Conservation (phyloP, 2,888 invertebrate genomes). For the Aphrophora alni region DNA sequence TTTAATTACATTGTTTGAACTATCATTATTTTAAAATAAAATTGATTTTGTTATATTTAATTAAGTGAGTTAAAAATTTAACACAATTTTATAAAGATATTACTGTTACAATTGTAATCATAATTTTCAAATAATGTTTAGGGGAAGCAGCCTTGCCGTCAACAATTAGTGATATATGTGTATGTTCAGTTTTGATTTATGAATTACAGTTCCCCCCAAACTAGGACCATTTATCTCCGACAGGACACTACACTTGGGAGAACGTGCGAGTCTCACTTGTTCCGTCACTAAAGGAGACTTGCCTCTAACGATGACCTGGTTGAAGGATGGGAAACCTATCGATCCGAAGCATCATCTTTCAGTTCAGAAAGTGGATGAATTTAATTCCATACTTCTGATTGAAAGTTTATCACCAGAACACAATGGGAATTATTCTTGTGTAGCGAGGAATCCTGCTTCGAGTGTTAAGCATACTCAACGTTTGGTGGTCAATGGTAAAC, state of each 20-base stretch:
- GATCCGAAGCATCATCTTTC: conserved; percentile 63
- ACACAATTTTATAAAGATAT: too few species aligned
- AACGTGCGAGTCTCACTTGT: conserved; percentile 75
- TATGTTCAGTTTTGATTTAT: not conserved
- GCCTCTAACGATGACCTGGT: conserved; percentile 78
- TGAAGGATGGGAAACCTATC: conserved; percentile 73
- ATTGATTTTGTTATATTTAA: too few species aligned
- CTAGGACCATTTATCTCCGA: conserved; percentile 76
- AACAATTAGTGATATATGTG: not conserved
- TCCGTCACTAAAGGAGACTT: conserved; percentile 78
- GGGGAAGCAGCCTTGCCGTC: too few species aligned
- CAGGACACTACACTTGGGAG: conserved; percentile 73
- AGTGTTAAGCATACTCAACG: conserved; percentile 76
- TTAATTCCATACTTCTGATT: conserved; percentile 78
- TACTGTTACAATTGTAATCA: too few species aligned
- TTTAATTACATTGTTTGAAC: too few species aligned
- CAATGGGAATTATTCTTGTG: conserved; percentile 79
- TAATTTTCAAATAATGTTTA: too few species aligned
- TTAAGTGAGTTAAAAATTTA: too few species aligned
- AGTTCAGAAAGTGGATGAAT: conserved; percentile 76
- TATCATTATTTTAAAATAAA: too few species aligned
- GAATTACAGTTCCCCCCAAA: conserved; percentile 75
- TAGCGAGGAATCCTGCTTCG: conserved; percentile 74
- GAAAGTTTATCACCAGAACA: conserved; percentile 77
- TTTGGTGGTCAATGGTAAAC: conserved; percentile 76